Base-by-base conservation (phyloP, 2,797 vertebrate genomes). In the Sorex maritimensis region DNA sequence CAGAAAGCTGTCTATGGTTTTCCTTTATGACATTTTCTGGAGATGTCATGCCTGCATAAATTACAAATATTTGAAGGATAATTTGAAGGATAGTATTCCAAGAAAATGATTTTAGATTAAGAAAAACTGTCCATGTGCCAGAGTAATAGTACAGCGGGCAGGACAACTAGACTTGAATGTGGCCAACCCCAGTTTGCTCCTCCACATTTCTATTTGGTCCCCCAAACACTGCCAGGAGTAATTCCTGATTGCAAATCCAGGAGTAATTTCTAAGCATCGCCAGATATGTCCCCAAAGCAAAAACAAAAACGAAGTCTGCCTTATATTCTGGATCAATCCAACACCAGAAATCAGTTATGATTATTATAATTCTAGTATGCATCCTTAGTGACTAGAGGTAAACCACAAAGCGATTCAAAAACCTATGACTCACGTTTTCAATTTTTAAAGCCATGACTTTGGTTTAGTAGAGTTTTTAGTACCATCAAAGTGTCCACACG, bases 1-100 rank as follows among this genome's bases (percentile, higher is more conserved):
- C 71, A 55, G 15, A 91, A 85, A 65, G 8, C 34, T 44, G 28
- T 49, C 49, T 49, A 73, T 67, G n/a, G 15, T 85, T 90, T 90
- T 74, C 46, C 17, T 83, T 28, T 11, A 0, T 72, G 67, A 6
- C 17, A 86, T 55, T 87, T 91, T 90, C 24, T 81, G 15, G 73
- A 81, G 46, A 55, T 61, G 38, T 9, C 0, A 4, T 67, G 9
- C 19, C 90, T 92, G 28, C 49, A 78, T 46, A 88, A 86, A 67
- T 88, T 13, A 5, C n/a, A 82, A 24, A 73, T 87, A 65, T 85
- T 63, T 88, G 17, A 81, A 90, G 19, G 19, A 58, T 46, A 5
- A 58, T 84, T 34, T 88, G 17, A 81, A 90, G 19, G 19, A 49
- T 46, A 5, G 52, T 84, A 52, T 34, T 86, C 46, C 55, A 83